Base-by-base conservation (phyloP, 2,888 invertebrate genomes). In the Maniola hyperantus region DNA sequence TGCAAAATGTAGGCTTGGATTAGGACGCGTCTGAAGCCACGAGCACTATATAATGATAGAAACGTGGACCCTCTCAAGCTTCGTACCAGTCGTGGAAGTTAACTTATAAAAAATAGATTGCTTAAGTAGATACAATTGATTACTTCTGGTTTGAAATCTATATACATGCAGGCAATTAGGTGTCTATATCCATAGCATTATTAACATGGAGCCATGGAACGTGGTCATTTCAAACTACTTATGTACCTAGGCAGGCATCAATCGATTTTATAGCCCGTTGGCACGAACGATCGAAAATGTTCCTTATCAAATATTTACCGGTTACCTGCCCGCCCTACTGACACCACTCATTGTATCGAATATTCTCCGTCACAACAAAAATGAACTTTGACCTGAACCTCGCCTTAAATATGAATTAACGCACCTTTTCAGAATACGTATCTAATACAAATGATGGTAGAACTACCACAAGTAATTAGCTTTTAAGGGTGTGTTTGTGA, bases 291-390 rank as follows among this genome's bases (percentile, higher is more conserved):
- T 80, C 74, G 81, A 79, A 80, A 81, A 74, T 73, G 79, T 71
- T 73, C 74, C 80, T 76, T 71, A 87, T 89, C 75, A 85, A 88
- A 83, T 88, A 90, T 90, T 85, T 76, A 89, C 70, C 62, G 60
- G 46, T 85, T 76, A 89, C 70, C 62, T 59, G 46, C 44, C 46
- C 72, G 78, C 74, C 78, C 80, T 76, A 84, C 82, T 84, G 79
- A 80, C 86, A 84, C 77, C 79, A 71, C 79, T 83, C 70, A 72
- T 66, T 70, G 51, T 51, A 54, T 65, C 55, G 54, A 55, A 64
- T 62, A 53, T 66, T 60, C 33, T 55, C 36, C 36, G 57, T 65
- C 65, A 67, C 65, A 66, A 70, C 66, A 63, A 55, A 66, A 65
- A 46, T 58, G 64, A 60, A 64, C 61, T 57, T 36, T 64, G 54